phyloP scores from a whole-genome alignment of 2,888 invertebrate genomes.

The Fragum fragum region DNA sequence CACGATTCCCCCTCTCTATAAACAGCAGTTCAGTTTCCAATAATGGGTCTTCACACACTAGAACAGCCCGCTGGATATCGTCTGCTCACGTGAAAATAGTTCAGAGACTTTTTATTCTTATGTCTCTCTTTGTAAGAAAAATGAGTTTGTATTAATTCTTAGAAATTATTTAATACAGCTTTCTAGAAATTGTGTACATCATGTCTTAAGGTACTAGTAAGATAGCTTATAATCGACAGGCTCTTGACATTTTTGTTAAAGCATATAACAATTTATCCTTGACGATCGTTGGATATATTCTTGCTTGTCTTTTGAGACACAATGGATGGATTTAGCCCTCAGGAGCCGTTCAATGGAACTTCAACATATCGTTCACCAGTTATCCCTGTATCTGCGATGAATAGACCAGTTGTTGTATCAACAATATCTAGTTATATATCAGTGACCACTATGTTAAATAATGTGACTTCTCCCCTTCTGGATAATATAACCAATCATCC shows the following conservation, averaged over 20 bases:
- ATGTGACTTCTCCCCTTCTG: constrained; percentile 14
- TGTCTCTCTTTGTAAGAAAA: too few relatives aligned
- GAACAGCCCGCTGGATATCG: background rate
- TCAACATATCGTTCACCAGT: background rate
- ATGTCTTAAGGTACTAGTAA: too few relatives aligned
- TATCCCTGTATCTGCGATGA: background rate
- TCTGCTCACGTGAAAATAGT: too few relatives aligned
- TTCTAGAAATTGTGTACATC: too few relatives aligned
- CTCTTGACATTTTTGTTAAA: too few relatives aligned
- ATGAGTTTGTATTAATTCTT: too few relatives aligned
- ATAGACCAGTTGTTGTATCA: background rate
- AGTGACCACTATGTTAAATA: constrained; percentile 1
- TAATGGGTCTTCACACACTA: background rate
- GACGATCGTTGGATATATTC: too few relatives aligned
- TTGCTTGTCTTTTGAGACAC: too few relatives aligned
- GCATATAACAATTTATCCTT: too few relatives aligned
- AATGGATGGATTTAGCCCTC: background rate
- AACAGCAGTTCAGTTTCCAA: constrained; percentile 7
- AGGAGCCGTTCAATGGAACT: background rate
- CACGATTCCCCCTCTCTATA: background rate
- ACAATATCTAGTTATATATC: background rate
- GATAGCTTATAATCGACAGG: too few relatives aligned
- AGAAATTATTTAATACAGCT: too few relatives aligned
- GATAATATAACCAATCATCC: background rate
- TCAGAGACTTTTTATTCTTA: too few relatives aligned